phyloP scores from a whole-genome alignment of 2,888 invertebrate species.

The Rhaphigaster nebulosa region DNA sequence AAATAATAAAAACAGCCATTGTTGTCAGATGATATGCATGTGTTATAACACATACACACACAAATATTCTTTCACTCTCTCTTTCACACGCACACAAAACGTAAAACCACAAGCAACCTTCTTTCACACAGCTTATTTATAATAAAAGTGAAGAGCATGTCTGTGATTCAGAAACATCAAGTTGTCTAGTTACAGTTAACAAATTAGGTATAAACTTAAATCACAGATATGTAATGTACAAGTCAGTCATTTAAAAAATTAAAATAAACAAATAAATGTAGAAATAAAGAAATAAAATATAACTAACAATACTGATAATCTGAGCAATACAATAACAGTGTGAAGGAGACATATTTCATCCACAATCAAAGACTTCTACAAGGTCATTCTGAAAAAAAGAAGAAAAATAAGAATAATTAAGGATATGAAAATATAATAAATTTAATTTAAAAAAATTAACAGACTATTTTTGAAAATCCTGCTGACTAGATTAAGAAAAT shows the following conservation, averaged over 20 bases:
- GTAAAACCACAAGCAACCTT: neutral
- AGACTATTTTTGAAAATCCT: neutral
- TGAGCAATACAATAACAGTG: slow-evolving; percentile 44
- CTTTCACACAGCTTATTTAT: neutral
- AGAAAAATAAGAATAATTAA: slow-evolving; percentile 16
- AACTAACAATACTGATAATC: slow-evolving; percentile 45
- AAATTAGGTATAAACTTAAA: slow-evolving; percentile 12
- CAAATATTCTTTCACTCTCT: neutral
- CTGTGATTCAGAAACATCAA: slow-evolving; percentile 5
- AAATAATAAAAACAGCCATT: slow-evolving; percentile 46
- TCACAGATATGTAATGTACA: slow-evolving; percentile 40
- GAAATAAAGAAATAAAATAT: neutral
- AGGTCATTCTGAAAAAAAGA: neutral
- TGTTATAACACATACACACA: slow-evolving; percentile 20
- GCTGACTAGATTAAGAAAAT: neutral
- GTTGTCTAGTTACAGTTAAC: slow-evolving; percentile 30
- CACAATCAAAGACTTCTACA: slow-evolving; percentile 15
- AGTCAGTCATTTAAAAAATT: slow-evolving; percentile 36
- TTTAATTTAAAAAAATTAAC: neutral
- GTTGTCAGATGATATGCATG: slow-evolving; percentile 34
- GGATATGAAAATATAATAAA: neutral
- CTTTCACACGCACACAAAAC: neutral
- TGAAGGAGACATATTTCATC: slow-evolving; percentile 31
- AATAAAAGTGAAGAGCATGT: slow-evolving; percentile 37
- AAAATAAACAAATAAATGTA: slow-evolving; percentile 29